Evolutionary conservation across 2,113 vertebrate species (phyloP), one percentile per base, ranked within the genome.

Genomic region (Cyprinodon tularosa): DNA sequence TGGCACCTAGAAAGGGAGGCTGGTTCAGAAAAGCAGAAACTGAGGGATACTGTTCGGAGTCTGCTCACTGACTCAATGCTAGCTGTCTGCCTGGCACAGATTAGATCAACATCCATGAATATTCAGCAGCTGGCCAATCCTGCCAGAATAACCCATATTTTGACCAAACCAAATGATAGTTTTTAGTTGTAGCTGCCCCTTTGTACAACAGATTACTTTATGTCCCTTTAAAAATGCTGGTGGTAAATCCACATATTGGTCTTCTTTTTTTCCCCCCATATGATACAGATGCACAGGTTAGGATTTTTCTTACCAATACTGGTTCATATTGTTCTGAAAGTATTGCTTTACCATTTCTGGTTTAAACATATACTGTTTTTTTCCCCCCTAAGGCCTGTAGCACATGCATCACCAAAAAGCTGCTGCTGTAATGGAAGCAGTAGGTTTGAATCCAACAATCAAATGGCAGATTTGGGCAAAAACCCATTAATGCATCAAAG

Each of bases 21-120:
- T 80, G 70, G 80, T 90, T 84, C 81, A 91, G 87, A 87, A 85
- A 84, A 88, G 87, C 84, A 72, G 85, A 81, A 86, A 91, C 90
- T 92, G 83, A 92, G 89, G 65, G 87, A 87, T 85, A 89, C 89
- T 92, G 89, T 92, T 90, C 68, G 73, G 82, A 84, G 79, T 81
- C 67, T 76, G 69, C 88, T 84, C 71, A 85, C 81, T 89, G 92
- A 93, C 90, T 93, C 89, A 88, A 91, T 92, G 86, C 90, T 90
- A 63, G 89, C 86, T 91, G 91, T 92, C 89, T 88, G 88, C 88
- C 89, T 91, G 92, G 90, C 91, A 92, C 90, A 87, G 86, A 92
- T 91, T 92, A 92, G 90, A 85, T 92, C 91, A 91, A 93, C 90
- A 91, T 85, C 78, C 60, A 90, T 93, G 84, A 92, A 91, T 93